phyloP scores from a whole-genome alignment of 1,140 invertebrate species.

The Protaetia brevitarsis region DNA sequence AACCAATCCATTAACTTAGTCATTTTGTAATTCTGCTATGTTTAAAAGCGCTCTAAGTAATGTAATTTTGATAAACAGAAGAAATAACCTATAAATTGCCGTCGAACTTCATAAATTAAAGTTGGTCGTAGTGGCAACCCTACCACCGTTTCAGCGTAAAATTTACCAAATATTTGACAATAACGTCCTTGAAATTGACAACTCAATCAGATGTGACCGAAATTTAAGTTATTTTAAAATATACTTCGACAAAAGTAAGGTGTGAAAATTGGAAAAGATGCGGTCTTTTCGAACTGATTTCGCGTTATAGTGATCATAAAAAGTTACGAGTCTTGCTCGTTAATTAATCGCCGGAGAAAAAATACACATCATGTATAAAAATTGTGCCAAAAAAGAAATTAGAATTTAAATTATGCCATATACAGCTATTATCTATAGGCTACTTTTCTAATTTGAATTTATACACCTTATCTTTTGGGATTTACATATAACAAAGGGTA shows the following conservation, averaged over 20 bases:
- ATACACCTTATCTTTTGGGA: not conserved
- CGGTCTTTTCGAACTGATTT: not conserved
- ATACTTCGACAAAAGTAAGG: not conserved
- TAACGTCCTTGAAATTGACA: conserved; percentile 12
- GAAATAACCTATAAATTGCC: not conserved
- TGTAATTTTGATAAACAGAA: not conserved
- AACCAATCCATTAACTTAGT: conserved; percentile 82
- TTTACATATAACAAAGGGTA: not conserved
- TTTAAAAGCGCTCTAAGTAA: not conserved
- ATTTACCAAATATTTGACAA: conserved; percentile 1
- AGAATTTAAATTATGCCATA: not conserved
- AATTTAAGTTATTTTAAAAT: conserved; percentile 6
- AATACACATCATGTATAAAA: too few relatives aligned
- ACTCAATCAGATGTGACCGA: conserved; percentile 7
- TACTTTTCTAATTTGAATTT: not conserved
- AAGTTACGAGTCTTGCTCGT: too few relatives aligned
- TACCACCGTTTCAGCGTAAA: not conserved
- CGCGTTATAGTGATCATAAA: too few relatives aligned
- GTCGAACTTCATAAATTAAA: not conserved
- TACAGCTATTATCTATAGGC: not conserved
- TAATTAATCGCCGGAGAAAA: too few relatives aligned
- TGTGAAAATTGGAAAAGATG: not conserved
- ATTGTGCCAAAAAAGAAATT: conserved; percentile 15
- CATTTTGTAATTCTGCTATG: conserved; percentile 52
- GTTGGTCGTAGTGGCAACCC: not conserved